These are phyloP conservation scores for Hypothenemus hampei DNA, from an alignment of 1,140 invertebrate species.

Conservation along the genomic window DNA sequence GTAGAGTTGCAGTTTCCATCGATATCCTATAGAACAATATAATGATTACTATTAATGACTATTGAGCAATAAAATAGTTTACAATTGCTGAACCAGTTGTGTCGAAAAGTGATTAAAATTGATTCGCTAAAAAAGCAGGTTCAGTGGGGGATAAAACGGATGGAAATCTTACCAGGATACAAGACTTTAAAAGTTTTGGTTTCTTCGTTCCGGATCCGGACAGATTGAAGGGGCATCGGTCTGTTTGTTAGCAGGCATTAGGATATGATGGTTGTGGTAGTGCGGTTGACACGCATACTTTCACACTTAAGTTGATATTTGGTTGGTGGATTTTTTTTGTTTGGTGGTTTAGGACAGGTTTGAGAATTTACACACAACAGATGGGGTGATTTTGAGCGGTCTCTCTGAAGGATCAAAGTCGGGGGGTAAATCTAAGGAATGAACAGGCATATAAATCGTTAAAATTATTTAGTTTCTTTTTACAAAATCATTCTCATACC, in stretches of 20 bases:
- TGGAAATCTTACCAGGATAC: slow-evolving; percentile 44
- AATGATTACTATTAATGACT: too few relatives aligned
- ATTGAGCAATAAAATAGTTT: too few relatives aligned
- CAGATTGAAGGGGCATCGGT: slow-evolving; percentile 39
- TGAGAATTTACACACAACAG: too few relatives aligned
- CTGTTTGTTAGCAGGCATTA: slow-evolving; percentile 40
- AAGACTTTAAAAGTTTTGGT: too few relatives aligned
- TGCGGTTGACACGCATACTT: slow-evolving; percentile 37
- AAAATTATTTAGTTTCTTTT: too few relatives aligned
- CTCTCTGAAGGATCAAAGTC: background rate
- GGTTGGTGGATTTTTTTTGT: slow-evolving; percentile 3
- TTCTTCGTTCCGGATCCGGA: slow-evolving; percentile 42
- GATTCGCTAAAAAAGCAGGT: slow-evolving; percentile 19
- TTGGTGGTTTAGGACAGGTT: too few relatives aligned
- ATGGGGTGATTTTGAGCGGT: background rate
- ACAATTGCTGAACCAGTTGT: too few relatives aligned
- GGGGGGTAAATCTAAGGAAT: background rate
- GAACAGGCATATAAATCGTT: background rate
- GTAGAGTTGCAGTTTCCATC: slow-evolving; percentile 84
- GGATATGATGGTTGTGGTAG: slow-evolving; percentile 28
- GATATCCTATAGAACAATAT: slow-evolving; percentile 81
- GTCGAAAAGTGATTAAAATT: too few relatives aligned
- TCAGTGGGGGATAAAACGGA: slow-evolving; percentile 30
- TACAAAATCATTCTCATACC: too few relatives aligned
- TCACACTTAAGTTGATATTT: slow-evolving; percentile 29